Evolutionary conservation across 2,888 invertebrate species (phyloP).

Genomic region (Drosophila prolongata): DNA sequence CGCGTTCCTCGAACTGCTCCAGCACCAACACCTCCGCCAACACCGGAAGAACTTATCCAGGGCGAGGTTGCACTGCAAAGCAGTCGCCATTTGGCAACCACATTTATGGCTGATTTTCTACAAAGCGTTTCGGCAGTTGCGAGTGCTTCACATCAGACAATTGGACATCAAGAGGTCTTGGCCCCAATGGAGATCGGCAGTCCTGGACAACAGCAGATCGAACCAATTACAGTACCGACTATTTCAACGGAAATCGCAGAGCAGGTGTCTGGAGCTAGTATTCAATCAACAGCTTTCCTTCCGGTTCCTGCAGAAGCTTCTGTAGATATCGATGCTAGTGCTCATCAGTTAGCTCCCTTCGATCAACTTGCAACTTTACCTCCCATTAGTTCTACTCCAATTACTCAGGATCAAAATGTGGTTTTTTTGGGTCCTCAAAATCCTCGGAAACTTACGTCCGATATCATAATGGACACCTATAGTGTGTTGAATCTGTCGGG

Average conservation of each 20-base stretch:
- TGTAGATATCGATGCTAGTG: background rate
- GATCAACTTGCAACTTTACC: background rate
- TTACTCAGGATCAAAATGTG: background rate
- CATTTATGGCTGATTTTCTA: slow-evolving; percentile 42
- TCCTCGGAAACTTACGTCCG: no score
- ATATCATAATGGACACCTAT: background rate
- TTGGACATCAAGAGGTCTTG: background rate
- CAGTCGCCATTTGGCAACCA: slow-evolving; percentile 23
- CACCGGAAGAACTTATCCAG: background rate
- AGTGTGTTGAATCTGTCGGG: background rate
- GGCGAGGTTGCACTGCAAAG: slow-evolving; percentile 1
- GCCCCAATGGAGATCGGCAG: background rate
- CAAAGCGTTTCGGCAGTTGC: slow-evolving; percentile 10
- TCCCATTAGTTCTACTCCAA: slow-evolving; percentile 2
- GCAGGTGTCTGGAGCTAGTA: background rate
- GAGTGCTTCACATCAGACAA: background rate
- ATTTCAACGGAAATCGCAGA: background rate
- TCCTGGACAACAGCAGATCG: background rate
- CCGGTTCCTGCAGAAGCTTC: background rate
- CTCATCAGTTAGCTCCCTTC: background rate
- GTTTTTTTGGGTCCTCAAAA: background rate
- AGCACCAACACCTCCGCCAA: background rate
- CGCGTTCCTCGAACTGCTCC: background rate
- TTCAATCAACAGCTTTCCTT: background rate
- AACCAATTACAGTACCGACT: background rate